Evolutionary conservation across 2,888 invertebrate species (phyloP).

Genomic region (Herminia tarsipennalis): DNA sequence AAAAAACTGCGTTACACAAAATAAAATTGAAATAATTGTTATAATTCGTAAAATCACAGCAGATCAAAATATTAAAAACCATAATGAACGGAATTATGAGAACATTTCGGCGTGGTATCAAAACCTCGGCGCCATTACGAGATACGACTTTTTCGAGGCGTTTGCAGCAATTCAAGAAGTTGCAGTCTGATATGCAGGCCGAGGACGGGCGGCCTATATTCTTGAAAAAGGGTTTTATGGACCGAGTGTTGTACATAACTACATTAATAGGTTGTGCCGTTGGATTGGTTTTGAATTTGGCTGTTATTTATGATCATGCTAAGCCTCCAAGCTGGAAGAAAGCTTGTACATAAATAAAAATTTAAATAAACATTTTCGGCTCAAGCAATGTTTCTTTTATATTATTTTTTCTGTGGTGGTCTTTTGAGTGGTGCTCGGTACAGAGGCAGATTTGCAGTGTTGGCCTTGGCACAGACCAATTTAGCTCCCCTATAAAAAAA

Average conservation of each 20-base stretch:
- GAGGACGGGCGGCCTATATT: slow-evolving; percentile 52
- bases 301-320: slow-evolving; percentile 48
- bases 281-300: slow-evolving; percentile 28
- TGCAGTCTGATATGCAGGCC: slow-evolving; percentile 52
- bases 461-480: too few relatives aligned
- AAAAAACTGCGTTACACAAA: too few relatives aligned
- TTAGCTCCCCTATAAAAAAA: too few relatives aligned
- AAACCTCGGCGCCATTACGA: slow-evolving; percentile 21
- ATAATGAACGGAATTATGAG: neutral
- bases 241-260: slow-evolving; percentile 44
- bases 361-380: neutral
- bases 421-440: too few relatives aligned
- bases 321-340: slow-evolving; percentile 55
- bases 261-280: slow-evolving; percentile 36
- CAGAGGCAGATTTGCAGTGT: too few relatives aligned
- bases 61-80: too few relatives aligned
- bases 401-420: too few relatives aligned
- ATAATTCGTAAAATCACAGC: too few relatives aligned
- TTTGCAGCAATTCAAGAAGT: slow-evolving; percentile 41
- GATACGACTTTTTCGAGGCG: slow-evolving; percentile 3
- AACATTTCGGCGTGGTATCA: slow-evolving; percentile 24
- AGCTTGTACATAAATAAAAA: slow-evolving; percentile 4
- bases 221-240: slow-evolving; percentile 49
- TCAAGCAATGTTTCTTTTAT: neutral
- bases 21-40: too few relatives aligned